Evolutionary conservation across 2,113 vertebrate species (phyloP), one percentile per base, ranked within the genome.

Genomic region (Caranx ignobilis): DNA sequence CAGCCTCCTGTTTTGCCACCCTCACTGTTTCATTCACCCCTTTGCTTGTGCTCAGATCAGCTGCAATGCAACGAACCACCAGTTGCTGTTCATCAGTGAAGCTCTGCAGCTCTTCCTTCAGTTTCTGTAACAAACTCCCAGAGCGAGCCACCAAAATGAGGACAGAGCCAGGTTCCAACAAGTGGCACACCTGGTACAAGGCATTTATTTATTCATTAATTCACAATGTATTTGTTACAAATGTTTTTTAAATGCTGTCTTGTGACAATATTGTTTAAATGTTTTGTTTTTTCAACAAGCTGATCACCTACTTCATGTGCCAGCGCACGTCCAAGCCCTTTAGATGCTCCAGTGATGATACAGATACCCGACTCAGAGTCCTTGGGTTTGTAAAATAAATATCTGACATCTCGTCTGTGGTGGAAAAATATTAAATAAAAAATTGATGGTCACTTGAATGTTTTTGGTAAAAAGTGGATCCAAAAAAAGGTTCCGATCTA

Each of bases 331-430:
- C 95, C 95, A 12, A 96, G 94, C 21, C 96, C 96, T 11, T 94
- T 93, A 21, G 96, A 96, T 0, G 95, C 95, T 6, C 96, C 95
- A 0, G 93, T 96, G 69, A 96, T 63, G 50, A 96, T 79, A 79
- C 94, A 95, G 37, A 92, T 1, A 0, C 57, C n/a, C 47, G 26
- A 2, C 89, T 93, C 64, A 95, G 71, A 56, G 13, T 54, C 0
- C 10, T 43, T n/a, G 11, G 10, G 32, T 39, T 77, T 61, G 66
- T 32, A n/a, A 57, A 19, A 32, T 12, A 21, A 34, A 75, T 34
- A 57, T 37, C 50, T 2, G 76, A 32, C 76, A 81, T 88, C 62
- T 61, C 19, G 0, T 9, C 52, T 69, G 34, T 43, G 4, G 13
- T 43, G 37, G 15, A 10, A 32, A 16, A 41, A 37, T 7, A 37